phyloP scores from a whole-genome alignment of 2,888 invertebrate species.

The Anthrax anthrax region DNA sequence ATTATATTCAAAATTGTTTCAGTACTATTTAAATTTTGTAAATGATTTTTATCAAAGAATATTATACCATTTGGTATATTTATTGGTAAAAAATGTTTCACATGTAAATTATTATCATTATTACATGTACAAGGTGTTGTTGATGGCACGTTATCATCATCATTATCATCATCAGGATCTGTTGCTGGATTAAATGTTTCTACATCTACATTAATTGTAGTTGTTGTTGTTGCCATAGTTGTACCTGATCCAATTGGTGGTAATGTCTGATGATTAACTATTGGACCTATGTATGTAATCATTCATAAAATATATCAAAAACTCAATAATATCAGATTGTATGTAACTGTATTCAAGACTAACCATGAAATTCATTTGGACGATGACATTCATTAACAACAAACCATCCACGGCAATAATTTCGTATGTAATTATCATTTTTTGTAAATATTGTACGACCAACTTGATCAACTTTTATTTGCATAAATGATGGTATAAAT shows the following conservation, averaged over 20 bases:
- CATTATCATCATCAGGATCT: slow-evolving; percentile 1
- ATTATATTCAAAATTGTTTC: slow-evolving; percentile 30
- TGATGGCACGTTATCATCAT: neutral
- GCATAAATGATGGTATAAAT: slow-evolving; percentile 29
- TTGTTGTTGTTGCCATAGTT: slow-evolving; percentile 13
- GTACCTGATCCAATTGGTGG: neutral
- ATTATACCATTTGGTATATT: neutral
- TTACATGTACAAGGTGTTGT: slow-evolving; percentile 2
- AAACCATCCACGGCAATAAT: slow-evolving; percentile 30
- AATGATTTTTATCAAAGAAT: slow-evolving; percentile 9
- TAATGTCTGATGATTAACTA: neutral
- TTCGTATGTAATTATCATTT: slow-evolving; percentile 25
- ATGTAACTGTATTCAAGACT: neutral
- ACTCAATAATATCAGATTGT: no score
- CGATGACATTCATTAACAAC: slow-evolving; percentile 29
- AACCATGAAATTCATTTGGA: slow-evolving; percentile 14
- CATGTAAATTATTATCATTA: no score
- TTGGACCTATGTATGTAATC: neutral
- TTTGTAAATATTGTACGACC: slow-evolving; percentile 25
- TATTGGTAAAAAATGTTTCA: no score
- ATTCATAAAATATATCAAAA: neutral
- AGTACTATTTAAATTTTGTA: slow-evolving; percentile 20
- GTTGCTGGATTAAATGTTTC: slow-evolving; percentile 17
- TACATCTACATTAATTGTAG: slow-evolving; percentile 16
- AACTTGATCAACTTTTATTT: slow-evolving; percentile 24